Evolutionary conservation across 37 sponge, comb jelly and placozoan species (phyloP), one percentile per base, ranked within the genome.

Genomic region (Mnemiopsis leidyi): DNA sequence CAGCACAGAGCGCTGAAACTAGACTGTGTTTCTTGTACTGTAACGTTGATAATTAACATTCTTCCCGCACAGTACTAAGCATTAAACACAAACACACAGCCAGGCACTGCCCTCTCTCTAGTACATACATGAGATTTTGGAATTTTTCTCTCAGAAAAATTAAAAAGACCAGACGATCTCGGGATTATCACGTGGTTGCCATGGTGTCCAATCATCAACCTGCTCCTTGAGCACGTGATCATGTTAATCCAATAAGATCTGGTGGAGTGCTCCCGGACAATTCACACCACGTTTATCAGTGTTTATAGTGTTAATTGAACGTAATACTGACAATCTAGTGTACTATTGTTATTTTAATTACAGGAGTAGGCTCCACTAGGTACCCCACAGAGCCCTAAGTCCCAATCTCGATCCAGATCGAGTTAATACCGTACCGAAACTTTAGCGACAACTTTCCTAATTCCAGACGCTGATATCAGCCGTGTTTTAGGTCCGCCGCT

Each of bases 231-330:
- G 5, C 75, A 71, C 75, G 75, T 71, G 75, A 71, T 71, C 25
- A 18, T 29, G 75, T 3, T 71, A 28, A 28, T 29, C 75, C 75
- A 71, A 71, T 71, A 71, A 28, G 75, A 28, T 71, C n/a, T 3
- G 21, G 21, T n/a, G 7, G 30, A 7, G 30, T 18, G 25, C 7
- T 25, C 30, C 30, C n/a, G 7, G n/a, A 18, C 75, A 71, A 71
- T 85, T 85, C 90, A 85, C 90, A 85, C 90, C 61, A 39, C 48
- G 32, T 85, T 33, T 20, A 39, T 28, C 36, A 39, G 7, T 40
- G 61, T 40, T 85, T 40, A 26, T 35, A 32, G 90, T 85, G 90
- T 85, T 85, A 85, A 85, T 85, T 85, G 90, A 40, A 40, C 90
- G 32, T 32, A 77, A 77, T 77, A 77, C 61, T 48, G 61, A 48